Base-by-base conservation (phyloP, 2,113 vertebrate genomes). In the Murina feae region DNA sequence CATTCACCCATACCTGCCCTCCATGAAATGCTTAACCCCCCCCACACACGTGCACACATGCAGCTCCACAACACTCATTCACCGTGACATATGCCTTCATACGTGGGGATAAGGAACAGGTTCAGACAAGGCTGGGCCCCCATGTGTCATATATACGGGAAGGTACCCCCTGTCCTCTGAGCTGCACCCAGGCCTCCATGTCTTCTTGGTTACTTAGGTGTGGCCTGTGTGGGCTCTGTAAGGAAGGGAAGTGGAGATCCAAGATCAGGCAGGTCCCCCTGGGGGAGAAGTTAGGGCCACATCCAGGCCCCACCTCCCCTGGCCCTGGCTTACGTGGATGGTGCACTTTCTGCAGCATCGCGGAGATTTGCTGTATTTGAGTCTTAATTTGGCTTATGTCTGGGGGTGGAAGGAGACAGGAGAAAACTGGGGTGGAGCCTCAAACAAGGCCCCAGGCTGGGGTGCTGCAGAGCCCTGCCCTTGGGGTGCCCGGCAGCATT, bases 371-470 rank as follows among this genome's bases (percentile, higher is more conserved):
- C 63, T 89, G 11, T 37, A 58, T 6, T 2, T 37, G 21, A 6
- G 0, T 10, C 0, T 28, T 86, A 68, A 94, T 63, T 0, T 75
- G 0, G 0, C 0, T 28, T 25, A 95, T 25, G 2, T 32, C 94
- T 96, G 20, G 17, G 5, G 20, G 18, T 35, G 9, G 49, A 32
- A 8, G 6, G 11, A 12, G 6, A 90, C n/a, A 76, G 44, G 42
- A 53, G 44, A 32, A 89, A 55, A 28, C 25, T 80, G 39, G 55
- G 23, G 2, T 78, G 30, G 28, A 8, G 37, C 55, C 4, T 68
- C 37, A 78, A 21, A 81, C 10, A 86, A 91, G 80, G 6, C n/a
- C 74, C 32, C n/a, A 75, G 13, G 18, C 71, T 49, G 21, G 25
- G 37, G 17, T 79, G 39, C 49, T 16, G 17, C n/a, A 39, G n/a